Base-by-base conservation (phyloP, 1,140 invertebrate genomes). In the Acromyrmex charruanus region DNA sequence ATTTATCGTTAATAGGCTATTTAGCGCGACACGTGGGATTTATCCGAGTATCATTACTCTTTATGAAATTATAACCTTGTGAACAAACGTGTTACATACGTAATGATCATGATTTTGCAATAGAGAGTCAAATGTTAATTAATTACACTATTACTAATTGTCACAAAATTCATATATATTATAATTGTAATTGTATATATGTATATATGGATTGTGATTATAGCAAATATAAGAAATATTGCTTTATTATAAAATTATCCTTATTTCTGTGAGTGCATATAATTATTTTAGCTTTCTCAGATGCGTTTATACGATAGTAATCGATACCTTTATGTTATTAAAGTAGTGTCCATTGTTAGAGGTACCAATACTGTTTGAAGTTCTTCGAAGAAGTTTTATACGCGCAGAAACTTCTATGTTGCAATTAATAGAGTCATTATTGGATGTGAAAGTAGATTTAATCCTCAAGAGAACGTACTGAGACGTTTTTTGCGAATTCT, bases 1-100 rank as follows among this genome's bases (percentile, higher is more conserved):
- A 68, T 89, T 90, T 80, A 85, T 89, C 85, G 88, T 63, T 74
- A 77, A 61, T 61, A 79, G 80, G 25, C 88, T 89, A 87, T 89
- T 89, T 87, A 89, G 85, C 55, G 55, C 18, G 74, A 44, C 65
- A 89, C 63, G 77, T 77, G 63, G 71, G 63, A 80, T 87, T 87
- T 61, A 66, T 75, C 53, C 81, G 25, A 84, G 39, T 51, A 84
- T 63, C 39, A 59, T 63, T 72, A 35, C 55, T 84, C 80, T 84
- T 84, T 84, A 49, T 71, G 49, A 79, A 63, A 39, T 79, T 79
- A 79, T 35, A 66, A 66, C 25, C 25, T 66, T 79, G 61, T 28
- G 69, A 72, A 58, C 35, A 71, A 72, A 72, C 31, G 66, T 49
- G 25, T 58, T 18, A 28, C 39, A n/a, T 12, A 1, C 39, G 49